Conservation (phyloP, 2,113 vertebrate genomes). For the Lynx canadensis region DNA sequence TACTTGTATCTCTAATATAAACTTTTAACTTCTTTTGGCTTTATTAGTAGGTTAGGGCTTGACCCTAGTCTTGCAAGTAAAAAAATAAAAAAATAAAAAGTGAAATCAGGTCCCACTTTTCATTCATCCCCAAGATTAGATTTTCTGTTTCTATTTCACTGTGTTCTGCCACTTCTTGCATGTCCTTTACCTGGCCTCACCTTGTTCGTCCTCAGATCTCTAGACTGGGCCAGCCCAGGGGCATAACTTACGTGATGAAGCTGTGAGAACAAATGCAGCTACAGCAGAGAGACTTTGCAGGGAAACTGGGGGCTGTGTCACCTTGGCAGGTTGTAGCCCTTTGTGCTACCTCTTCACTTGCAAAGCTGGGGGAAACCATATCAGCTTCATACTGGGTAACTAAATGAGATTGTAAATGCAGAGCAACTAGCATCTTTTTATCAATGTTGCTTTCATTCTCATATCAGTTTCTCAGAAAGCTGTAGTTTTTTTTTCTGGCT, state of each 20-base stretch:
- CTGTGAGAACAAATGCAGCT: background rate
- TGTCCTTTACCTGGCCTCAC: background rate
- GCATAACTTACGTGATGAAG: background rate
- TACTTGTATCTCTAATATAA: background rate
- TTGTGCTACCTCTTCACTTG: background rate
- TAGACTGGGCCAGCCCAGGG: background rate
- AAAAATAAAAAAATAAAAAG: background rate
- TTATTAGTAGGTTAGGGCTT: background rate
- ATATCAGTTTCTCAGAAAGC: background rate
- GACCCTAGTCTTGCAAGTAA: background rate
- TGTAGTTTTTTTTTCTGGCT: background rate
- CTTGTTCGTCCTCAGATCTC: background rate
- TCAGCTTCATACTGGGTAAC: background rate
- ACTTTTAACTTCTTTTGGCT: background rate
- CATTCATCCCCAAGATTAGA: background rate
- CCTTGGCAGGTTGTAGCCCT: background rate
- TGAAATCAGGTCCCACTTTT: background rate
- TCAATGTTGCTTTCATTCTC: background rate
- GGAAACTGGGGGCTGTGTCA: background rate
- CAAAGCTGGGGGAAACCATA: background rate
- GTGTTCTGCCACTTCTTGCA: background rate
- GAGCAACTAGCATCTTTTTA: background rate
- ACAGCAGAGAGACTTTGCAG: background rate
- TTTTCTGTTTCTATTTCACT: background rate
- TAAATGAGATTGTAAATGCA: background rate